Evolutionary conservation across 2,797 vertebrate genomes (phyloP).

Genomic region (Poeciliopsis infans): DNA sequence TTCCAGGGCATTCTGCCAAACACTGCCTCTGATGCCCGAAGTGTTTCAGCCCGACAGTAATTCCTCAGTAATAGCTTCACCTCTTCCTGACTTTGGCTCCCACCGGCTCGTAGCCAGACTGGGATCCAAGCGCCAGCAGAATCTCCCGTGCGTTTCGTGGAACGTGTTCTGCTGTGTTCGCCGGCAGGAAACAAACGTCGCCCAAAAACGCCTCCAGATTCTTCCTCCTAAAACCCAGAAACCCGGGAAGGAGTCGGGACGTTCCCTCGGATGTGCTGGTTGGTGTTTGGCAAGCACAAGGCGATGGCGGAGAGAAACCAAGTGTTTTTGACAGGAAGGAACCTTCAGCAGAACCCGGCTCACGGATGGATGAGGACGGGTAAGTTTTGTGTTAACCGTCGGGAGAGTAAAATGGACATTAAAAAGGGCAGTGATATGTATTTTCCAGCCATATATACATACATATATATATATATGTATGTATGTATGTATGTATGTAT

Average conservation of each 20-base stretch:
- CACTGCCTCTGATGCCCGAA: constrained; percentile 8
- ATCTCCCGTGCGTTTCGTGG: background rate
- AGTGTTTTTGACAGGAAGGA: background rate
- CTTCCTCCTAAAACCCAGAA: background rate
- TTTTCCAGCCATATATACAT: no score
- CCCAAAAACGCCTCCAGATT: background rate
- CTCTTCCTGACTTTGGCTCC: constrained; percentile 86
- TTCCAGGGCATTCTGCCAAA: constrained; percentile 2
- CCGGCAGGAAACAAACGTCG: background rate
- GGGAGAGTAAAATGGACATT: background rate
- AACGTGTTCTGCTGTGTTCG: background rate
- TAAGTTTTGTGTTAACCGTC: background rate
- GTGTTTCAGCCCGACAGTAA: constrained; percentile 34
- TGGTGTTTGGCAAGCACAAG: background rate
- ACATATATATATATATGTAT: no score
- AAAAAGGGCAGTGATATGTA: no score
- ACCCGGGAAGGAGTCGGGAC: background rate
- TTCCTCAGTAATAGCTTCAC: constrained; percentile 59
- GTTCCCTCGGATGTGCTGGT: background rate
- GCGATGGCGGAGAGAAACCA: background rate
- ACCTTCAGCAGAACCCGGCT: background rate
- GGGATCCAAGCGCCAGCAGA: constrained; percentile 79
- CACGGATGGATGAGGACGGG: background rate
- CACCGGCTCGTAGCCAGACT: constrained; percentile 78
- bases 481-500: no score